A percentile compares a stretch with the other conserved stretches of the same genome.
These are phyloP conservation scores for Listrodromus nycthemerus DNA, from an alignment of 2,888 invertebrate genomes.

Conservation along the genomic window DNA sequence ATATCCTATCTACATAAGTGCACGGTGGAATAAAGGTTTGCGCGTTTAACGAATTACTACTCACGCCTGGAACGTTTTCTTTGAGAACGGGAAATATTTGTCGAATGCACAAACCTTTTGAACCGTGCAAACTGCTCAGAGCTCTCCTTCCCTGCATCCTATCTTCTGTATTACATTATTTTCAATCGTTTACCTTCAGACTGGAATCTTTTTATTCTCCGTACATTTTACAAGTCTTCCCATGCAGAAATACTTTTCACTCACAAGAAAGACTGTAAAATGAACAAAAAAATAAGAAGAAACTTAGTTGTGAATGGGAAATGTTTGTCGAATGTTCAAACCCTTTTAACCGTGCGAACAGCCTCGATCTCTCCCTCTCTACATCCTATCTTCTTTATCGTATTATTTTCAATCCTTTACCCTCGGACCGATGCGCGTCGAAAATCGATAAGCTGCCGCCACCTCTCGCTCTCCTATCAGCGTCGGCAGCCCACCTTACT, in stretches of 20 bases:
- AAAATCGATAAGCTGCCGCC: slow-evolving; percentile 67
- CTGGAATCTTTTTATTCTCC: not conserved
- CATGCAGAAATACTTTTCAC: not conserved
- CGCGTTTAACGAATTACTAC: not conserved
- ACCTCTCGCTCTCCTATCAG: slow-evolving; percentile 59
- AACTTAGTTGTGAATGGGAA: not conserved
- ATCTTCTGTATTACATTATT: slow-evolving; percentile 66
- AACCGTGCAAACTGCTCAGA: slow-evolving; percentile 47
- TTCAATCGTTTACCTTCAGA: slow-evolving; percentile 67
- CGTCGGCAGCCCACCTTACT: slow-evolving; percentile 45
- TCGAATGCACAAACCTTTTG: slow-evolving; percentile 55
- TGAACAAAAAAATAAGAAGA: not conserved
- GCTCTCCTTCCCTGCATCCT: slow-evolving; percentile 40
- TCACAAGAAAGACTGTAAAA: not conserved
- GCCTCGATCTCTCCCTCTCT: slow-evolving; percentile 36
- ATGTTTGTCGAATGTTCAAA: slow-evolving; percentile 35
- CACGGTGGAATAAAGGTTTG: not conserved
- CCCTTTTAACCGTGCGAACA: slow-evolving; percentile 60
- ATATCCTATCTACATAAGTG: not conserved
- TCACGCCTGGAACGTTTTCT: too few species aligned
- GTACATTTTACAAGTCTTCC: not conserved
- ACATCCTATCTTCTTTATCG: slow-evolving; percentile 63
- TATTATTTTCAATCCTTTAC: slow-evolving; percentile 68
- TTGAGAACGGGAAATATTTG: too few species aligned
- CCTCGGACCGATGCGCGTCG: slow-evolving; percentile 67